These are phyloP conservation scores for Liopterus haemorrhoidalis DNA, from an alignment of 2,888 invertebrate genomes.

Conservation along the genomic window DNA sequence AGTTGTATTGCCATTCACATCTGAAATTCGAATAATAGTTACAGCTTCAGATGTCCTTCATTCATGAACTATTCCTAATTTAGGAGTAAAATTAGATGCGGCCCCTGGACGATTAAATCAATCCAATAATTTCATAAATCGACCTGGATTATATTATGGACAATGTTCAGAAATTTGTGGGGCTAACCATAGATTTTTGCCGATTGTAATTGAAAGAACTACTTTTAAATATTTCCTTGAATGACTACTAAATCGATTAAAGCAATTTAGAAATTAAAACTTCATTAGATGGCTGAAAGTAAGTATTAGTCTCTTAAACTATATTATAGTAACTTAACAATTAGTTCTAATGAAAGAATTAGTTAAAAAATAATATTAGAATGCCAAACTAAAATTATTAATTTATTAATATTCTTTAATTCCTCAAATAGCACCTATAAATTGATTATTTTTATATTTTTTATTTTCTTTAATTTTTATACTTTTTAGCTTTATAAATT, in stretches of 20 bases:
- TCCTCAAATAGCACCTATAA: conserved; percentile 62
- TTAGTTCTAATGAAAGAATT: conserved; percentile 58
- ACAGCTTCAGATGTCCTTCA: conserved; percentile 61
- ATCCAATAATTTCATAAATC: conserved; percentile 56
- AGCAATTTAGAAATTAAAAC: conserved; percentile 47
- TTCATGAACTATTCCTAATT: conserved; percentile 57
- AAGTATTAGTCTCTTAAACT: conserved; percentile 68
- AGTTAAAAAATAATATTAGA: conserved; percentile 55
- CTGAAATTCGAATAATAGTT: conserved; percentile 58
- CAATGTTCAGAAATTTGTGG: conserved; percentile 82
- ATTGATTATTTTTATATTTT: conserved; percentile 47
- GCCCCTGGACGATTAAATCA: conserved; percentile 61
- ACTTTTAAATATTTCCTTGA: conserved; percentile 52
- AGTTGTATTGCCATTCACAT: conserved; percentile 53
- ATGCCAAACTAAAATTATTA: conserved; percentile 64
- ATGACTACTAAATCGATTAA: conserved; percentile 50
- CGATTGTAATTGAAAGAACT: conserved; percentile 61
- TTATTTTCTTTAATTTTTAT: conserved; percentile 45
- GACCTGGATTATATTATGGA: conserved; percentile 62
- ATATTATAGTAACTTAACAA: conserved; percentile 56
- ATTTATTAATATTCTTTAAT: conserved; percentile 56
- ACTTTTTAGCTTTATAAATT: conserved; percentile 51
- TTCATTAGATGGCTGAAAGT: conserved; percentile 63
- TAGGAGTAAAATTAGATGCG: conserved; percentile 62
- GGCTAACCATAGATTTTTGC: conserved; percentile 74